These are phyloP conservation scores for Anolis apletophallus DNA, from an alignment of 2,797 vertebrate species.

Conservation along the genomic window DNA sequence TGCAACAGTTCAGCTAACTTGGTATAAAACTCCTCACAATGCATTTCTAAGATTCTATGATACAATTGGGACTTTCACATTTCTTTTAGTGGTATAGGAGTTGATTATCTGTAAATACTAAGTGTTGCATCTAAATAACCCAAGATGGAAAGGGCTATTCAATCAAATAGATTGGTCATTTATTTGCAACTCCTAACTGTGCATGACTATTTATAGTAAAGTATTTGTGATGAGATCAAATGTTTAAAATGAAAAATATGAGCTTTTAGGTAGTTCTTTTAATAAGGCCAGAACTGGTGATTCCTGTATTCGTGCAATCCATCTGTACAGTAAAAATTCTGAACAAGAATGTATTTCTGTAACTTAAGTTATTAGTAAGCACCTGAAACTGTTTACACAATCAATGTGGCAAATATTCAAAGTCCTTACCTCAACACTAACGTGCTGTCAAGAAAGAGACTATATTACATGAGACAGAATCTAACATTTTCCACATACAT, in stretches of 20 bases:
- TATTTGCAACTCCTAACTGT: no score
- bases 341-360: background rate
- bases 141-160: background rate
- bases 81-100: background rate
- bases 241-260: background rate
- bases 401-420: conserved; percentile 18
- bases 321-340: background rate
- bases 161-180: no score
- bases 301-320: background rate
- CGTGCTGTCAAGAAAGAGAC: background rate
- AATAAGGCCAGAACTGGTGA: background rate
- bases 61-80: background rate
- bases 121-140: background rate
- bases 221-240: background rate
- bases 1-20: background rate
- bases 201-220: no score
- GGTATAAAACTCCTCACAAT: background rate
- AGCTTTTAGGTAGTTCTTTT: background rate
- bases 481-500: background rate
- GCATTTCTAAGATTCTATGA: background rate
- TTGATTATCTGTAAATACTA: background rate
- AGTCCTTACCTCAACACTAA: background rate
- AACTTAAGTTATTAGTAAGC: background rate
- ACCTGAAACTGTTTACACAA: conserved; percentile 21
- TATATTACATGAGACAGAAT: background rate